phyloP scores from a whole-genome alignment of 2,888 invertebrate genomes.

The Agrotis puta region DNA sequence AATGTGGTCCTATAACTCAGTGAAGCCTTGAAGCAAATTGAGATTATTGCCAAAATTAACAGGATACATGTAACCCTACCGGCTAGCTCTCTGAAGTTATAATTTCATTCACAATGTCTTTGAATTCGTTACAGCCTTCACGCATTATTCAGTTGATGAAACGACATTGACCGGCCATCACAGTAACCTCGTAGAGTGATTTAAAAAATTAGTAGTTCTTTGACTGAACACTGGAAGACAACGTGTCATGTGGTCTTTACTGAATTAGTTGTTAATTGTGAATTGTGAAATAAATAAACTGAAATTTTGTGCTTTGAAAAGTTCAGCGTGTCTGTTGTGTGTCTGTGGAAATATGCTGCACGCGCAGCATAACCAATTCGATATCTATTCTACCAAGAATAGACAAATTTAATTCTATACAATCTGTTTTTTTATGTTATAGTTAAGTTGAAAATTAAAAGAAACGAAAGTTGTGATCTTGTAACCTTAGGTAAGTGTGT shows the following conservation, averaged over 20 bases:
- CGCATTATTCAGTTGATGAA: constrained; percentile 49
- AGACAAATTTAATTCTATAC: too few species aligned
- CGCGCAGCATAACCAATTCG: too few species aligned
- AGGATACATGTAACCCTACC: neutral
- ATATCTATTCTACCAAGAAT: too few species aligned
- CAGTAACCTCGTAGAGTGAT: constrained; percentile 38
- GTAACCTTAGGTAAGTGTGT: neutral
- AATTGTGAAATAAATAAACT: neutral
- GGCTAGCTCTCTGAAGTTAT: neutral
- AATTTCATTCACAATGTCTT: neutral
- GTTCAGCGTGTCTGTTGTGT: neutral
- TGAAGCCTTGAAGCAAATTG: neutral
- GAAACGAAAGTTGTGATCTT: neutral
- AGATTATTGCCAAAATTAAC: neutral
- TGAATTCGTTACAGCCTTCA: constrained; percentile 47
- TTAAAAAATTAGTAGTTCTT: constrained; percentile 46
- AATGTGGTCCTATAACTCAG: neutral
- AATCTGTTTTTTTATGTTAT: too few species aligned
- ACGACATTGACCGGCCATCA: constrained; percentile 62
- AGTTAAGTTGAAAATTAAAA: too few species aligned
- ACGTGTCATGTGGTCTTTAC: constrained; percentile 1
- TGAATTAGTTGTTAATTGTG: neutral
- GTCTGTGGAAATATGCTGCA: neutral
- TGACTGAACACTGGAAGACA: constrained; percentile 24
- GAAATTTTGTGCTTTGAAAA: neutral